A percentile compares a stretch with the other conserved stretches of the same genome.
phyloP scores from a whole-genome alignment of 2,797 vertebrate genomes.

The Myripristis murdjan region DNA sequence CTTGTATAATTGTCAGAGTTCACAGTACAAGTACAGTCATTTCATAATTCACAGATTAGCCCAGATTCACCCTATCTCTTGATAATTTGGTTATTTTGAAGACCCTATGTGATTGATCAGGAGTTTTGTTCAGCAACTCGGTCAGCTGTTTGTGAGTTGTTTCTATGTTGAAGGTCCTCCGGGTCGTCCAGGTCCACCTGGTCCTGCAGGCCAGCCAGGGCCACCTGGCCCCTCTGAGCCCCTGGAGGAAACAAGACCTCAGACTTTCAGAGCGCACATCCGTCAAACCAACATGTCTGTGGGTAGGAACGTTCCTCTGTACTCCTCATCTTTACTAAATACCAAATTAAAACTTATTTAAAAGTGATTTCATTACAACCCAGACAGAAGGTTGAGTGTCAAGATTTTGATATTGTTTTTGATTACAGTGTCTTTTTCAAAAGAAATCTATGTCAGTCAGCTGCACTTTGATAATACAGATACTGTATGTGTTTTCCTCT shows the following conservation, averaged over 20 bases:
- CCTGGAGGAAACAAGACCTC: conserved; percentile 66
- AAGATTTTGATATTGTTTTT: background rate
- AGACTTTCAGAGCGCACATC: conserved; percentile 66
- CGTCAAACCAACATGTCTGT: conserved; percentile 56
- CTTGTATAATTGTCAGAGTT: background rate
- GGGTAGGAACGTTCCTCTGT: conserved; percentile 60
- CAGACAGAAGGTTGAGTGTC: no score
- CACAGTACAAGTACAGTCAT: background rate
- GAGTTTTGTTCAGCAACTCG: background rate
- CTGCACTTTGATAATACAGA: no score
- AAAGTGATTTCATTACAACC: no score
- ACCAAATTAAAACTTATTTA: background rate
- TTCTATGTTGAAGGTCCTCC: conserved; percentile 61
- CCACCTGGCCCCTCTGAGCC: conserved; percentile 56
- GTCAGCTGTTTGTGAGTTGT: conserved; percentile 6
- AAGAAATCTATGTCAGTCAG: no score
- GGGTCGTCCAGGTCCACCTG: conserved; percentile 84
- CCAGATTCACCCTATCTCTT: background rate
- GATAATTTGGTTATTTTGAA: background rate
- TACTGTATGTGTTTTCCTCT: no score
- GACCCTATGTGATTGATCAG: conserved; percentile 2
- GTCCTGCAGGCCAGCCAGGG: conserved; percentile 83
- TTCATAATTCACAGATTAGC: background rate
- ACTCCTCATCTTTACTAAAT: background rate
- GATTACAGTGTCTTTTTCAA: background rate